Conservation (phyloP, 2,113 vertebrate genomes). For the Silurus glanis region DNA sequence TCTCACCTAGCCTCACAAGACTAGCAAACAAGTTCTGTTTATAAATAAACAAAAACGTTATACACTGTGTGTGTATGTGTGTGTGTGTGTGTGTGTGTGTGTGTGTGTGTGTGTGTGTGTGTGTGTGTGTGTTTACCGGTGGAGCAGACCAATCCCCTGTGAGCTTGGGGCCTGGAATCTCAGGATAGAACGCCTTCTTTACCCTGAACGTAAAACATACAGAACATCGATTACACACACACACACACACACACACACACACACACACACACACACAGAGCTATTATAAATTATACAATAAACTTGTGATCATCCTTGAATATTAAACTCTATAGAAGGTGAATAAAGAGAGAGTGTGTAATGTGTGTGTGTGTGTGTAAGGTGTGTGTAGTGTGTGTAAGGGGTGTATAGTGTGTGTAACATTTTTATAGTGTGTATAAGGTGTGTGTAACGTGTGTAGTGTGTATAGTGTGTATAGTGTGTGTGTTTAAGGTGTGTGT, state of each 20-base stretch:
- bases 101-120: not conserved
- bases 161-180: slow-evolving; percentile 53
- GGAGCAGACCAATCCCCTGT: slow-evolving; percentile 42
- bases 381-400: not conserved
- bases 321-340: not conserved
- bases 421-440: too few relatives aligned
- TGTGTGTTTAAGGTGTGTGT: too few relatives aligned
- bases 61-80: too few relatives aligned
- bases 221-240: too few relatives aligned
- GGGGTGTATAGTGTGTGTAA: too few relatives aligned
- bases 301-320: not conserved
- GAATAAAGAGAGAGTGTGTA: not conserved
- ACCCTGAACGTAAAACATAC: slow-evolving; percentile 36
- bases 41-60: too few relatives aligned
- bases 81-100: not conserved
- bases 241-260: not conserved
- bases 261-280: not conserved
- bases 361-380: not conserved
- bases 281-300: not conserved
- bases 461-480: too few relatives aligned
- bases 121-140: slow-evolving; percentile 27
- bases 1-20: not conserved
- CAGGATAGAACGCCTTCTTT: slow-evolving; percentile 54
- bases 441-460: too few relatives aligned
- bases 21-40: too few relatives aligned